Base-by-base conservation (phyloP, 1,140 invertebrate species). In the Drosophila repletoides region DNA sequence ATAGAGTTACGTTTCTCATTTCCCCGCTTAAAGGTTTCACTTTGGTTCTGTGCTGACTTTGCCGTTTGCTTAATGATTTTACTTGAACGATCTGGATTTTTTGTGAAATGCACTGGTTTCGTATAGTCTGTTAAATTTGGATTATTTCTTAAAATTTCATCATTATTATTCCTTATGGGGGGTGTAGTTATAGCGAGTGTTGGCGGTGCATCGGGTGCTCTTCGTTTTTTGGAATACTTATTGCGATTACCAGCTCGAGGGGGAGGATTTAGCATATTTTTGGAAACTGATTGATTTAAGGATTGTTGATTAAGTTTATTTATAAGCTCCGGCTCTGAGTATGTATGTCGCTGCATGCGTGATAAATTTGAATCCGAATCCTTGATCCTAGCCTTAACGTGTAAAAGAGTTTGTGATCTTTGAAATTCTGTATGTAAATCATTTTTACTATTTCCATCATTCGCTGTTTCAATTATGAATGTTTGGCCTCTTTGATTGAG, bases 191-290 rank as follows among this genome's bases (percentile, higher is more conserved):
- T 48, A 17, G 21, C 22, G 4, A 34, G 19, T n/a, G 24, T 19
- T 24, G 51, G 17, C 5, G 70, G 68, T 2, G 46, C 71, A 15
- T 69, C 61, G 1, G 74, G 76, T 6, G 74, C 76, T 56, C 72
- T 67, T 12, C 73, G 38, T 45, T 84, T 80, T 40, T 74, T 80
- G 3, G 67, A 61, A 22, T 76, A 76, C 19, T 76, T 76, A 31
- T 64, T 73, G 5, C 55, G 26, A 56, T 70, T 73, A n/a, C 31
- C 45, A n/a, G 48, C 17, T 10, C 24, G 59, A 12, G 36, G 10
- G 2, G 34, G 1, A 0, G 33, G 12, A 10, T 49, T 26, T 2
- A 26, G 1, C 24, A 10, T 36, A 17, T 45, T 48, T 52, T 12
- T 55, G 7, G 21, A 17, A 1, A 12, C n/a, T 22, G 26, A n/a